Evolutionary conservation across 2,797 vertebrate species (phyloP), one percentile per base, ranked within the genome.

Genomic region (Danio choprae): DNA sequence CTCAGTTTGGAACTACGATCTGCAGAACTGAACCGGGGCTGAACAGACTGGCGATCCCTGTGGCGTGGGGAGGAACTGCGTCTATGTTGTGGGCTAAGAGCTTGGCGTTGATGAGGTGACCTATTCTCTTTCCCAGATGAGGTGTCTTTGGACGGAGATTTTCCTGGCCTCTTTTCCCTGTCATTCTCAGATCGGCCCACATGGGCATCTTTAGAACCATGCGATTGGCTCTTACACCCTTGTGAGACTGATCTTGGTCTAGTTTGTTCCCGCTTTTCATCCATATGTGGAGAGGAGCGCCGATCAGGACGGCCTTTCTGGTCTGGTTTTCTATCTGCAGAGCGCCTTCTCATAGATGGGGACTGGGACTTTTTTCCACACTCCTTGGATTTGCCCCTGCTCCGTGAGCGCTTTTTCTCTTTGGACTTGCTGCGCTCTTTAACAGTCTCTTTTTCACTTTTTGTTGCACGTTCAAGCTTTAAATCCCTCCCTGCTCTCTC

Each of bases 41-140:
- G 96, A 56, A 94, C 96, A 71, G 93, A 82, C 62, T 93, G 95
- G 51, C 93, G 91, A 1, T 98, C 97, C 58, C 96, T 92, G 38
- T 88, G 94, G 77, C 94, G 96, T 0, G 97, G 96, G 83, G 97
- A 96, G 18, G 93, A 81, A 53, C 97, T 99, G 88, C 94, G 96
- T 90, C 93, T 86, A 87, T 93, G 93, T 40, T 87, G 89, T 12
- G 96, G 95, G 84, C 95, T 97, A 55, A 93, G 94, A 44, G 91
- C 92, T 83, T 94, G 93, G 59, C 96, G 92, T 56, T 95, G 90
- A 78, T 89, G 93, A 7, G 98, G 98, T 2, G 98, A 99, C 67
- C 97, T 93, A 86, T 99, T 99, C 87, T 99, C 98, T 86, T 98
- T 99, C 74, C 98, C 98, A 22, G 97, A 97, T 3, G 98, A 98